phyloP scores from a whole-genome alignment of 2,888 invertebrate species.

The Clepsis dumicolana region DNA sequence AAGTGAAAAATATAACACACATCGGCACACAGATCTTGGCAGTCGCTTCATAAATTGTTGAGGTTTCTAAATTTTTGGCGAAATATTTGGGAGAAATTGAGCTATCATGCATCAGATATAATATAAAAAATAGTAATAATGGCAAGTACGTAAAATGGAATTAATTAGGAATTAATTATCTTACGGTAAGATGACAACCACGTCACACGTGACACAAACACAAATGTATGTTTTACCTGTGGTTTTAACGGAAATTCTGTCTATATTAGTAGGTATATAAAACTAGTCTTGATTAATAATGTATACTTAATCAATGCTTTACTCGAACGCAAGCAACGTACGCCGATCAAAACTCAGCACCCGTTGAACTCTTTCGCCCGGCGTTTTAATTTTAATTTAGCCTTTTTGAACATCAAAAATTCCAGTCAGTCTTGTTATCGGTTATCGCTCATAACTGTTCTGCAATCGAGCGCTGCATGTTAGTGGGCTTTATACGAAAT shows the following conservation, averaged over 20 bases:
- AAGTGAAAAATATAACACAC: slow-evolving; percentile 10
- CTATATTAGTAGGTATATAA: too few species aligned
- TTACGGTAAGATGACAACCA: too few species aligned
- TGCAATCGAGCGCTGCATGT: slow-evolving; percentile 10
- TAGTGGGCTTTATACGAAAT: not conserved
- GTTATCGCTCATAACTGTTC: slow-evolving; percentile 17
- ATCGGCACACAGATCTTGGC: not conserved
- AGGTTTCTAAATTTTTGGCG: slow-evolving; percentile 1
- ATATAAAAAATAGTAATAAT: not conserved
- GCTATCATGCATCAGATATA: not conserved
- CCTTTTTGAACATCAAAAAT: slow-evolving; percentile 8
- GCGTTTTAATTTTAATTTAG: not conserved
- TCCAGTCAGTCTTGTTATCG: slow-evolving; percentile 16
- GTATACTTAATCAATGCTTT: too few species aligned
- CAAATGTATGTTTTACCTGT: too few species aligned
- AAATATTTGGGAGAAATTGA: not conserved
- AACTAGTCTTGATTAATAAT: too few species aligned
- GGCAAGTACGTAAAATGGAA: too few species aligned
- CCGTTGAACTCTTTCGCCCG: slow-evolving; percentile 6
- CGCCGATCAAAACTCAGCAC: not conserved
- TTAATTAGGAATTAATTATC: too few species aligned
- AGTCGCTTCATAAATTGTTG: slow-evolving; percentile 4
- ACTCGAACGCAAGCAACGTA: not conserved
- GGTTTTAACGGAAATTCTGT: too few species aligned
- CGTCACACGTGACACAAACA: too few species aligned